These are phyloP conservation scores for Craseonycteris thonglongyai DNA, from an alignment of 2,113 vertebrate genomes.

Conservation along the genomic window DNA sequence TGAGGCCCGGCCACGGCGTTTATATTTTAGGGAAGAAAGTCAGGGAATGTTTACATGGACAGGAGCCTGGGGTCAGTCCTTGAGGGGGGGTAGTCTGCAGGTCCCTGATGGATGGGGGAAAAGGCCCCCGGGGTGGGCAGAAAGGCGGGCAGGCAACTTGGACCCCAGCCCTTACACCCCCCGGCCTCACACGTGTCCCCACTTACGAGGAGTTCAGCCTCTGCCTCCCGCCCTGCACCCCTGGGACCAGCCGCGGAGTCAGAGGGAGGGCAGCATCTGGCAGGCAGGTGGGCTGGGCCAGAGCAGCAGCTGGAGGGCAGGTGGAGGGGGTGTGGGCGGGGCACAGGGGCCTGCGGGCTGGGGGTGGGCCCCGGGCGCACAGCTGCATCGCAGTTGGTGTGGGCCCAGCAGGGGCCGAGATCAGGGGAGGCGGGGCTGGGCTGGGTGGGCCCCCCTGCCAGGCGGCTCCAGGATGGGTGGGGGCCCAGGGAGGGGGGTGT, in stretches of 20 bases:
- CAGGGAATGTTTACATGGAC: conserved; percentile 83
- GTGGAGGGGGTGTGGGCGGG: conserved; percentile 49
- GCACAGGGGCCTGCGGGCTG: conserved; percentile 18
- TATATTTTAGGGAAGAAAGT: conserved; percentile 80
- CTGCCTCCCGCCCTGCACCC: background rate
- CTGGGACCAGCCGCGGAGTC: background rate
- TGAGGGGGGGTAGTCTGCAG: background rate
- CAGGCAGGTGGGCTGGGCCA: conserved; percentile 58
- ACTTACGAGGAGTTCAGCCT: background rate
- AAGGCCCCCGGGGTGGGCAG: background rate
- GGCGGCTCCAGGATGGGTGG: conserved; percentile 75
- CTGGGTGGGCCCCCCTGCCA: conserved; percentile 39
- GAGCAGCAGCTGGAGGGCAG: conserved; percentile 63
- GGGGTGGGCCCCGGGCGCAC: conserved; percentile 34
- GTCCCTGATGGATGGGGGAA: background rate
- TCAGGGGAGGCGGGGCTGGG: conserved; percentile 46
- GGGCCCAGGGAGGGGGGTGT: conserved; percentile 58
- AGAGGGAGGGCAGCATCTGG: conserved; percentile 71
- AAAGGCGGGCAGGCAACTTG: background rate
- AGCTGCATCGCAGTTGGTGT: conserved; percentile 62
- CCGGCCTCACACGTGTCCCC: rapidly evolving
- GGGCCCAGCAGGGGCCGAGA: conserved; percentile 15
- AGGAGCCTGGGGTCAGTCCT: conserved; percentile 74
- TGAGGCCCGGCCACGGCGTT: conserved; percentile 84
- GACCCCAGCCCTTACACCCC: background rate